These are phyloP conservation scores for Gymnothorax reevesii DNA, from an alignment of 2,797 vertebrate species.

Conservation along the genomic window DNA sequence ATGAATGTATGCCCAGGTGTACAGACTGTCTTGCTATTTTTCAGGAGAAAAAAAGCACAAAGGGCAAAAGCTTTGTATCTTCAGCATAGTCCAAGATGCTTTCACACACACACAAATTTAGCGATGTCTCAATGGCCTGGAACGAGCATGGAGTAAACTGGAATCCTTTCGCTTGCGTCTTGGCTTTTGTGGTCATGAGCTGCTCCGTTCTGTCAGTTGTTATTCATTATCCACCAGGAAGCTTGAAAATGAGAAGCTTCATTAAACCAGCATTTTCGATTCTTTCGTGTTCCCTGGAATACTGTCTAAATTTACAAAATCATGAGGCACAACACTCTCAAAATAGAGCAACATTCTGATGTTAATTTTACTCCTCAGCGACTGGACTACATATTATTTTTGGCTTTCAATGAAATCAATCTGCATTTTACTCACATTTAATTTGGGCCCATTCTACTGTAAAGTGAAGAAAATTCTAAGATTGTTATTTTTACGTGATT, in stretches of 20 bases:
- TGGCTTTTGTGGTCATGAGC: background rate
- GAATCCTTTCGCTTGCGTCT: background rate
- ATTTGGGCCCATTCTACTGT: no score
- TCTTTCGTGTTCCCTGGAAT: no score
- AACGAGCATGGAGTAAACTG: background rate
- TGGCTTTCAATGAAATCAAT: no score
- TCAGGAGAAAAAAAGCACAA: background rate
- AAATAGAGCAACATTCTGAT: no score
- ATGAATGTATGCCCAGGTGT: background rate
- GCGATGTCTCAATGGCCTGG: constrained; percentile 16
- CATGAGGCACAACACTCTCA: no score
- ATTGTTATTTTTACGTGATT: no score
- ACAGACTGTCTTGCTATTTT: background rate
- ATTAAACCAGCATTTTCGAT: background rate
- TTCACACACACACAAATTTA: constrained; percentile 6
- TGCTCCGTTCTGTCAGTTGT: constrained; percentile 71
- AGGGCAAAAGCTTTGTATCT: background rate
- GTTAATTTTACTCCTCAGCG: no score
- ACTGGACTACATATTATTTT: no score
- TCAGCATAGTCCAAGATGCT: background rate
- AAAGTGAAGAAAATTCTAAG: no score
- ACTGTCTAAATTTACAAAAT: no score
- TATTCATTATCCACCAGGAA: constrained; percentile 95
- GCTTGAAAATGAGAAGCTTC: constrained; percentile 66
- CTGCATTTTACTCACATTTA: no score